Evolutionary conservation across 2,797 vertebrate species (phyloP), one percentile per base, ranked within the genome.

Genomic region (Neomorphus geoffroyi): DNA sequence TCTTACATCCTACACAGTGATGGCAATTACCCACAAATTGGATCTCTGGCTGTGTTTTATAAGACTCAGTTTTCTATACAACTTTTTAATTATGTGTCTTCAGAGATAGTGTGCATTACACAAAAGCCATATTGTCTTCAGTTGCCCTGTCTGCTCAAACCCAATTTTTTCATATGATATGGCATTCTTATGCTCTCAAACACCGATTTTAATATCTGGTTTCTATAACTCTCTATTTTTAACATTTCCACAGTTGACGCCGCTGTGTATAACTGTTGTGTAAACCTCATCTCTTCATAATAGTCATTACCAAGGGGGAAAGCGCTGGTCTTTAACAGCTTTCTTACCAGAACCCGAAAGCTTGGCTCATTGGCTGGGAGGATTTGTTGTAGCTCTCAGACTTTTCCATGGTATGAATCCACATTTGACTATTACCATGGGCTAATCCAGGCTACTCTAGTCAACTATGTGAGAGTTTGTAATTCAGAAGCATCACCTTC

Each of bases 81-180:
- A 89, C 51, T 92, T 94, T 78, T 91, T 93, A 97, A 96, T 94
- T 95, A 75, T 54, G 73, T 82, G 73, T 82, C 83, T 90, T 93
- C 4, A 2, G 93, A 97, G 74, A 88, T 35, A 53, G 17, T 50
- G 27, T 46, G 27, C 5, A 6, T 75, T 74, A 85, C 70, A 88
- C 58, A 87, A 58, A 92, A 95, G 35, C 56, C 46, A 79, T 60
- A 54, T 14, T 71, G 65, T 85, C 66, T 93, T 32, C 30, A 6
- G 46, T 90, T 80, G 17, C 41, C 35, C n/a, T 33, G 18, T 67
- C 35, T 69, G 28, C 33, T 73, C 50, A 83, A 65, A 80, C 41
- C 33, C 56, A 70, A 37, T 21, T 22, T 88, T 82, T 91, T 95
- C 26, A 39, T 28, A 32, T 10, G 22, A 22, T 4, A 2, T 27